Conservation (phyloP, 1,140 invertebrate species). For the Zophobas atratus region DNA sequence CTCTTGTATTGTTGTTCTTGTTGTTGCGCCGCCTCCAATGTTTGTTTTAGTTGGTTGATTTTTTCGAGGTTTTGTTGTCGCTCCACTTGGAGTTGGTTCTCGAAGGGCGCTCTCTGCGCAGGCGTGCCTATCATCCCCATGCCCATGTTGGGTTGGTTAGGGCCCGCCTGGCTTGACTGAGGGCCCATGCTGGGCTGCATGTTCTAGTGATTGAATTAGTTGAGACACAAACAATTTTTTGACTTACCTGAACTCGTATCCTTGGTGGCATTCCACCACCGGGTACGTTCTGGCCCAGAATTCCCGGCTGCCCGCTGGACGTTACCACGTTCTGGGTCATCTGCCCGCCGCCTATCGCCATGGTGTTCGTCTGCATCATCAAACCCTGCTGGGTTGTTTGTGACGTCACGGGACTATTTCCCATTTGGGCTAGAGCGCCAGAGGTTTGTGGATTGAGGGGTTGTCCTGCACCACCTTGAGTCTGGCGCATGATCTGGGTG, state of each 20-base stretch:
- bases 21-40: constrained; percentile 81
- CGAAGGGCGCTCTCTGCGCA: constrained; percentile 69
- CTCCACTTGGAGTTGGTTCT: constrained; percentile 74
- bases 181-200: constrained; percentile 31
- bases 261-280: constrained; percentile 58
- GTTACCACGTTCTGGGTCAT: constrained; percentile 73
- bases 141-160: constrained; percentile 65
- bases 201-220: constrained; percentile 6
- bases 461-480: constrained; percentile 55
- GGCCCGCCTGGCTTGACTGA: constrained; percentile 62
- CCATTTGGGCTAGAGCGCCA: constrained; percentile 59
- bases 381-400: constrained; percentile 71
- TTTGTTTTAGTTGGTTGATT: constrained; percentile 80
- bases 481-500: constrained; percentile 61
- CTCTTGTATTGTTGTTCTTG: constrained; percentile 84
- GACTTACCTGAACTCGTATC: constrained; percentile 43
- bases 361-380: constrained; percentile 75
- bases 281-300: constrained; percentile 62
- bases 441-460: constrained; percentile 63
- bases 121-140: constrained; percentile 68
- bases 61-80: constrained; percentile 79
- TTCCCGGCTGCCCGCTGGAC: constrained; percentile 53
- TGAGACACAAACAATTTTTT: not conserved
- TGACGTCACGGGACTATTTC: constrained; percentile 68
- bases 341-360: constrained; percentile 76